Percentiles rank a stretch among this genome's conserved stretches.
Conservation (phyloP, 2,888 invertebrate species). For the Drosophila tripunctata region DNA sequence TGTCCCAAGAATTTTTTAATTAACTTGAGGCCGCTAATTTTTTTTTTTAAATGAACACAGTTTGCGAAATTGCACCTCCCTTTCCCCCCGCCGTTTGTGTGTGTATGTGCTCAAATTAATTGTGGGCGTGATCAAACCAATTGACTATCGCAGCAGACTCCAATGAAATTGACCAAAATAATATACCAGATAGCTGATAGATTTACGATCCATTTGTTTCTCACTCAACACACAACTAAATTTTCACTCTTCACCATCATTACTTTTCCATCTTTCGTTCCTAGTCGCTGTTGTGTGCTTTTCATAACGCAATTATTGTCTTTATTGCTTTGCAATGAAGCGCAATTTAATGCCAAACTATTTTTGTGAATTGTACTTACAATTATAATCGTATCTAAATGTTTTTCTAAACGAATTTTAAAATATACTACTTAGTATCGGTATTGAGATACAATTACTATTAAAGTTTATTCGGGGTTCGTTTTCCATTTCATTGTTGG, state of each 20-base stretch:
- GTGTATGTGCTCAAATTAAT: conserved; percentile 10
- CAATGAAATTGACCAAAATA: conserved; percentile 30
- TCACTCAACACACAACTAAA: conserved; percentile 23
- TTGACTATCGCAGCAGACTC: conserved; percentile 17
- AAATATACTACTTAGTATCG: background rate
- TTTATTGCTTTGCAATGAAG: conserved; percentile 7
- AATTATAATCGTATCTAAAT: background rate
- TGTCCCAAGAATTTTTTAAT: conserved; percentile 60
- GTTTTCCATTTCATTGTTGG: too few species aligned
- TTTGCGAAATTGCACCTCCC: conserved; percentile 32
- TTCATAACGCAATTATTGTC: conserved; percentile 6
- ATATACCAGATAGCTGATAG: conserved; percentile 14
- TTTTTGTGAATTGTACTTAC: background rate
- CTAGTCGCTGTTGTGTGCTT: background rate
- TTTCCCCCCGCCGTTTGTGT: background rate
- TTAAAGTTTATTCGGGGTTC: too few species aligned
- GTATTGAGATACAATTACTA: background rate
- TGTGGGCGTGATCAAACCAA: conserved; percentile 34
- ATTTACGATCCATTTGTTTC: conserved; percentile 65
- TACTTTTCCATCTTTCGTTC: background rate
- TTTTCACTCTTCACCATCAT: background rate
- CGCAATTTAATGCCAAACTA: conserved; percentile 8
- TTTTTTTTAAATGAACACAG: conserved; percentile 36
- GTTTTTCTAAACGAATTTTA: background rate
- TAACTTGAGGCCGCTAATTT: conserved; percentile 62